These are phyloP conservation scores for Timandra comae DNA, from an alignment of 2,888 invertebrate species.

Conservation along the genomic window DNA sequence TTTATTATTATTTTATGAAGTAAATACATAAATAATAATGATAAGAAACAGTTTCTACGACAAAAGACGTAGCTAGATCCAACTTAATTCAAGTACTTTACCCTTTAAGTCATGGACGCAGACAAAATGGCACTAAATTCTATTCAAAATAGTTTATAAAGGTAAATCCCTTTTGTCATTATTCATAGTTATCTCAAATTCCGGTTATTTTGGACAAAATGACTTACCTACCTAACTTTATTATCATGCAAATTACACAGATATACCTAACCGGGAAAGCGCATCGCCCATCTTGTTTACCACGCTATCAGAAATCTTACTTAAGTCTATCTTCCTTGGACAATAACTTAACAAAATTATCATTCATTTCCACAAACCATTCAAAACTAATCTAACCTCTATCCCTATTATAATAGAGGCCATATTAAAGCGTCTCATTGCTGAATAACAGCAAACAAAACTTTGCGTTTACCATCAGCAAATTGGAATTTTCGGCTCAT, in stretches of 20 bases:
- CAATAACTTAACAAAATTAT: conserved; percentile 26
- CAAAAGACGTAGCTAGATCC: too few species aligned
- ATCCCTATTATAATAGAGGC: too few species aligned
- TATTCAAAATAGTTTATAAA: too few species aligned
- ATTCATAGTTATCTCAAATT: conserved; percentile 4
- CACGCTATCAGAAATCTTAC: conserved; percentile 31
- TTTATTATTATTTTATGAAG: too few species aligned
- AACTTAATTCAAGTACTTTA: too few species aligned
- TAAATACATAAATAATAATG: too few species aligned
- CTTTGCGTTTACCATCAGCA: conserved; percentile 12
- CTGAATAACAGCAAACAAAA: conserved; percentile 4
- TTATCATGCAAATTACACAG: conserved; percentile 29
- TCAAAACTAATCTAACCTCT: conserved; percentile 1
- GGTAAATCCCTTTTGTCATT: too few species aligned
- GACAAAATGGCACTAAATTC: too few species aligned
- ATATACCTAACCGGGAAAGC: conserved; percentile 28
- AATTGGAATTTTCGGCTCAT: conserved; percentile 7
- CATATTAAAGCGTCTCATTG: too few species aligned
- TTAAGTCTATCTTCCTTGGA: conserved; percentile 32
- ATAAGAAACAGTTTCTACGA: too few species aligned
- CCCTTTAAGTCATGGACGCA: too few species aligned
- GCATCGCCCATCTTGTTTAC: conserved; percentile 30
- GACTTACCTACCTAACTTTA: conserved; percentile 11
- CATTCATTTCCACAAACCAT: conserved; percentile 11
- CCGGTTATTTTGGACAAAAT: conserved; percentile 6